Evolutionary conservation across 1,140 invertebrate genomes (phyloP), one percentile per base, ranked within the genome.

Genomic region (Temnothorax longispinosus): DNA sequence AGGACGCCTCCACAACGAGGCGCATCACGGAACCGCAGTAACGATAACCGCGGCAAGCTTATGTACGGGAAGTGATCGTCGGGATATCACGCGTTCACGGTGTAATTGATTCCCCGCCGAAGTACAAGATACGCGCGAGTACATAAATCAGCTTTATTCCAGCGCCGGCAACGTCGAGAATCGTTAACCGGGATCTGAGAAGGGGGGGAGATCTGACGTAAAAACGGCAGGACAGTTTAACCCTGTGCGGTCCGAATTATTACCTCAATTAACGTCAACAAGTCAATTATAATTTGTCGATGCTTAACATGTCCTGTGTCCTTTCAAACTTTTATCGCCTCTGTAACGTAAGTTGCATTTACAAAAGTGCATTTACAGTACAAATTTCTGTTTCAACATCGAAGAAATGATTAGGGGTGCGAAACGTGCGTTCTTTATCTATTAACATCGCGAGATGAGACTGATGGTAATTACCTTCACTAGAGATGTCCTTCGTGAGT

Each of bases 211-310:
- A 60, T 60, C 4, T 35, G 27, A 75, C 8, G 54, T 47, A 75
- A 84, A 81, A 84, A 75, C 38, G 11, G 15, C 80, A 27, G 27
- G 78, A 84, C 80, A 60, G 27, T 84, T 84, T 60, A 74, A 21
- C 41, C 52, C 67, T 67, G 41, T 47, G 54, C 27, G 41, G 44
- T 74, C 52, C 67, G 18, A 82, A 75, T 84, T 58, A 60, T 75
- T 75, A 84, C 62, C 41, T 82, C 69, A 41, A 35, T 81, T 84
- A 54, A n/a, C 69, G 32, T 69, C 80, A 15, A 27, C 41, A 13
- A 47, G 41, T 38, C 54, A 54, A 75, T 75, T 62, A 50, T 74
- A 35, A 84, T 84, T 84, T 75, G 67, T 15, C 64, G 15, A 38
- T 15, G 32, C 13, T 82, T 35, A 58, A 72, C 21, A 35, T 3